Conservation (phyloP, 2,113 vertebrate species). For the Limanda limanda region DNA sequence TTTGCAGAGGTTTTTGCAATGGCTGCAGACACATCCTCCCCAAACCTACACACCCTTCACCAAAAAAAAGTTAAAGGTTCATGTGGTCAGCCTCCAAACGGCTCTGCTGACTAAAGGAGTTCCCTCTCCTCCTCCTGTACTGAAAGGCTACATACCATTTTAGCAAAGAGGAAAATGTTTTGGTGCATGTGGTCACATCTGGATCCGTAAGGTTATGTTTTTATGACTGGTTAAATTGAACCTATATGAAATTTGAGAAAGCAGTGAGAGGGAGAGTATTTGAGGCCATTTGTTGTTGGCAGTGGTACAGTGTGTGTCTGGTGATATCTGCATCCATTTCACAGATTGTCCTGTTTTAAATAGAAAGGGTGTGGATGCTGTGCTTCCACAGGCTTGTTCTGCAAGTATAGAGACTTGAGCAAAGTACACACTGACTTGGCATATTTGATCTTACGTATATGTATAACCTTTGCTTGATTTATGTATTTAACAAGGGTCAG, state of each 20-base stretch:
- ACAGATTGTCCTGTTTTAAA: constrained; percentile 48
- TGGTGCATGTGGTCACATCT: constrained; percentile 49
- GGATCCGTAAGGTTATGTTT: constrained; percentile 49
- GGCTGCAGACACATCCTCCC: constrained; percentile 13
- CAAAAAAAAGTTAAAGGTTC: constrained; percentile 39
- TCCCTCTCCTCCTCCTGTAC: constrained; percentile 17
- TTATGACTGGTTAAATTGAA: constrained; percentile 51
- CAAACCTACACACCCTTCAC: constrained; percentile 19
- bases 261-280: constrained; percentile 20
- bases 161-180: constrained; percentile 28
- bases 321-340: constrained; percentile 47
- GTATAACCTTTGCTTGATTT: constrained; percentile 1
- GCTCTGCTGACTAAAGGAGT: constrained; percentile 58
- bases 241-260: constrained; percentile 51
- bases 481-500: neutral
- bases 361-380: constrained; percentile 52
- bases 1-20: constrained; percentile 2
- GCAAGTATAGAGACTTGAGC: constrained; percentile 2
- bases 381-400: constrained; percentile 30
- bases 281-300: constrained; percentile 46
- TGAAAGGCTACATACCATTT: constrained; percentile 22
- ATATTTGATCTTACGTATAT: neutral
- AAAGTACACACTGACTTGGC: constrained; percentile 16
- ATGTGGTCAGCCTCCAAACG: constrained; percentile 48
- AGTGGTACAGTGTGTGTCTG: constrained; percentile 23